These are phyloP conservation scores for Sebastolobus altivelis DNA, from an alignment of 2,797 vertebrate species.

Conservation along the genomic window DNA sequence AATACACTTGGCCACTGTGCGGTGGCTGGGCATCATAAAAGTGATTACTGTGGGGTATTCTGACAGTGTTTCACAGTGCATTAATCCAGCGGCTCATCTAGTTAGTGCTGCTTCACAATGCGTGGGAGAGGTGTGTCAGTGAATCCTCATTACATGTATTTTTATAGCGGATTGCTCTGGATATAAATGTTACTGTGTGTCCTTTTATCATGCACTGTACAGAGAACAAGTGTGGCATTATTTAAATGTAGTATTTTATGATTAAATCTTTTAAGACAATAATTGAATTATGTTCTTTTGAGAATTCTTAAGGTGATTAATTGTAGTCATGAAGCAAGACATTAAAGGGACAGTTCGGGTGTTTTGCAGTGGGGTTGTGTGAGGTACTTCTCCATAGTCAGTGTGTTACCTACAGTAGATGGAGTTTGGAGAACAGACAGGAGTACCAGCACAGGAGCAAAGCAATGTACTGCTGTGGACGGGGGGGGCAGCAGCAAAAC, in stretches of 20 bases:
- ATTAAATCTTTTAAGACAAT: neutral
- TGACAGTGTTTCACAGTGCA: constrained; percentile 63
- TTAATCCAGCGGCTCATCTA: constrained; percentile 73
- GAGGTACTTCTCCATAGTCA: neutral
- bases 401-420: no score
- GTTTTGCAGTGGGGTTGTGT: neutral
- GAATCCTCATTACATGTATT: constrained; percentile 60
- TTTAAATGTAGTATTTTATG: neutral
- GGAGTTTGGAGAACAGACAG: no score
- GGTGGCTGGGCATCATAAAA: constrained; percentile 68
- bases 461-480: no score
- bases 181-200: constrained; percentile 22
- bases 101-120: constrained; percentile 72
- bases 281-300: neutral
- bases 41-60: constrained; percentile 69
- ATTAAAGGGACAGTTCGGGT: neutral
- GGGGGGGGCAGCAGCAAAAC: no score
- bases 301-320: neutral
- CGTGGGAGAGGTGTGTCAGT: constrained; percentile 63
- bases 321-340: neutral
- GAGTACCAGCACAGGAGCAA: no score
- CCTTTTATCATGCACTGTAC: neutral
- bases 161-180: constrained; percentile 50
- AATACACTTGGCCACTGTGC: constrained; percentile 44
- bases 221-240: neutral